Conservation (phyloP, 2,888 invertebrate genomes). For the Mimas tiliae region DNA sequence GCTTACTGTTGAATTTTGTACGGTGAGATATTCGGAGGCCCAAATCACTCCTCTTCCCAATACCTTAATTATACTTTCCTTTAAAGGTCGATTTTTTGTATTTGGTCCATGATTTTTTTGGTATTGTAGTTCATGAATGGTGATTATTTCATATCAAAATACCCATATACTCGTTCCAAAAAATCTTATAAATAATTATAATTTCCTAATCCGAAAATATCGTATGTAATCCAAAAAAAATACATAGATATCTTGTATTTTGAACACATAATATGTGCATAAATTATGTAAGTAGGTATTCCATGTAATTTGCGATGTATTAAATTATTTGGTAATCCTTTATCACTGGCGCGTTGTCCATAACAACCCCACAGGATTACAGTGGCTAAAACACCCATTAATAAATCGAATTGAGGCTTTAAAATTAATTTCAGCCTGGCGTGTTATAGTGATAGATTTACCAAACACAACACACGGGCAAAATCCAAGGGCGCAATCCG, state of each 20-base stretch:
- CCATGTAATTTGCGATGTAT: conserved; percentile 48
- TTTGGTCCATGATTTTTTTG: no score
- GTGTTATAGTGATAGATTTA: conserved; percentile 77
- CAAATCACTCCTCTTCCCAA: no score
- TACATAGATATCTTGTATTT: no score
- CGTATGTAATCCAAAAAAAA: not conserved
- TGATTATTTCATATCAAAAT: no score
- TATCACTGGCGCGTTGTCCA: conserved; percentile 58
- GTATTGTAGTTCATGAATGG: no score
- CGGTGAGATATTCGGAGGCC: no score
- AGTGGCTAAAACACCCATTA: conserved; percentile 69
- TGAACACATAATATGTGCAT: not conserved
- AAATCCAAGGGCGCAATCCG: conserved; percentile 84
- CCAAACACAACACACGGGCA: conserved; percentile 74
- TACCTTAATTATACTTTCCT: no score
- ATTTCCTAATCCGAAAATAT: not conserved
- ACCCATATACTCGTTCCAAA: no score
- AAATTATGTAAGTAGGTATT: not conserved
- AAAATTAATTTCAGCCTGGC: conserved; percentile 59
- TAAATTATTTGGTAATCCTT: conserved; percentile 60
- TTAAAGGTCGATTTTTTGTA: no score
- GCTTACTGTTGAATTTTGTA: no score
- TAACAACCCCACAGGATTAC: conserved; percentile 56
- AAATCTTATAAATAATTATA: no score
- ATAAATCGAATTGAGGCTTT: conserved; percentile 68